phyloP scores from a whole-genome alignment of 2,888 invertebrate genomes.

The Drosophila falleni region DNA sequence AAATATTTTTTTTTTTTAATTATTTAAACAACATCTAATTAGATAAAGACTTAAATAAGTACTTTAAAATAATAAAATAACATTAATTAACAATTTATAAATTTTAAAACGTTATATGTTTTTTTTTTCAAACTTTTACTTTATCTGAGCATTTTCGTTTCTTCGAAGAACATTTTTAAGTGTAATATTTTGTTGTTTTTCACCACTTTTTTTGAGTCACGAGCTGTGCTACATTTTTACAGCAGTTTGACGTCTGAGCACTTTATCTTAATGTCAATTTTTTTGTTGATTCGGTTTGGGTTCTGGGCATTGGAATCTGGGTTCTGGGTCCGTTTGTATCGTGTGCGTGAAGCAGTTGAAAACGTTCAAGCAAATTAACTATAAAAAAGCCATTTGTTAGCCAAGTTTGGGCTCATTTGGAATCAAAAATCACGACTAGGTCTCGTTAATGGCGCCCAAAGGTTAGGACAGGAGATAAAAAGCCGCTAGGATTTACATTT shows the following conservation, averaged over 20 bases:
- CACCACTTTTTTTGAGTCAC: constrained; percentile 14
- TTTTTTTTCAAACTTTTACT: neutral
- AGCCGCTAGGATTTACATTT: constrained; percentile 63
- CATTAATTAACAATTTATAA: neutral
- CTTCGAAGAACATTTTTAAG: constrained; percentile 12
- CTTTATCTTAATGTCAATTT: constrained; percentile 77
- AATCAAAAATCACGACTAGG: constrained; percentile 73
- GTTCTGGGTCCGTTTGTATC: constrained; percentile 18
- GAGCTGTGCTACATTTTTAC: constrained; percentile 38
- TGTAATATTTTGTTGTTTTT: constrained; percentile 13
- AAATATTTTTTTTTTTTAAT: neutral
- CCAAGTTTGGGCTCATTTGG: constrained; percentile 51
- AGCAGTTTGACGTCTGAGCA: constrained; percentile 59
- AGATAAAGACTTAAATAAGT: neutral
- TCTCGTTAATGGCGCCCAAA: constrained; percentile 58
- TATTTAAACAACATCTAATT: neutral
- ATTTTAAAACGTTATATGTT: neutral
- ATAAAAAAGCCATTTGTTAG: constrained; percentile 77
- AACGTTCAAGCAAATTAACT: constrained; percentile 68
- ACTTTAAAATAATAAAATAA: neutral
- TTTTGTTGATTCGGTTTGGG: constrained; percentile 39
- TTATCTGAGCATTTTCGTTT: neutral
- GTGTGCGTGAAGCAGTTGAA: constrained; percentile 79
- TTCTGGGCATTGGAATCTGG: constrained; percentile 27
- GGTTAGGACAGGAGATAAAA: constrained; percentile 58